Conservation (phyloP, 1,140 invertebrate species). For the Rhagoletis pomonella region DNA sequence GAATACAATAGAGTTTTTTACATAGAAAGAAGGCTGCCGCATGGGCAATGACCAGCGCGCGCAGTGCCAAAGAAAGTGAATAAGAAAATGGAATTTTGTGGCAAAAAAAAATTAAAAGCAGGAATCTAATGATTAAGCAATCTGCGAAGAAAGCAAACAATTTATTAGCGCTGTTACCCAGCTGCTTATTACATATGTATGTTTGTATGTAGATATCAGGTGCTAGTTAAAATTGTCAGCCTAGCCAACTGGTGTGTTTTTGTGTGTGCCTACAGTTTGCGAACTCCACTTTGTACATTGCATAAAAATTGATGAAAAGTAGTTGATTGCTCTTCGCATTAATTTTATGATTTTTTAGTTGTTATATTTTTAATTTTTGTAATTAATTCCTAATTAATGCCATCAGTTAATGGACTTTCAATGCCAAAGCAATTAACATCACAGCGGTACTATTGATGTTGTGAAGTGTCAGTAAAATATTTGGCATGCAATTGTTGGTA, state of each 20-base stretch:
- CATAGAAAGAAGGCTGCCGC: not conserved
- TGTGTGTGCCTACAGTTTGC: not conserved
- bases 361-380: not conserved
- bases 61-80: not conserved
- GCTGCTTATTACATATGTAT: too few species aligned
- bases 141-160: not conserved
- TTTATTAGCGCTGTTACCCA: not conserved
- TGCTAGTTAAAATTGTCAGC: too few species aligned
- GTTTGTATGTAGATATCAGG: too few species aligned
- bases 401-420: not conserved
- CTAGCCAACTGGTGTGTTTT: too few species aligned
- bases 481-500: too few species aligned
- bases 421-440: not conserved
- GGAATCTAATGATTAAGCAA: conserved; percentile 16
- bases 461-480: too few species aligned
- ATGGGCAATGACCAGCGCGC: not conserved
- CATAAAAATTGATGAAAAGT: not conserved
- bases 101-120: too few species aligned
- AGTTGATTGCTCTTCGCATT: not conserved
- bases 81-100: not conserved
- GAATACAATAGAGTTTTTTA: not conserved
- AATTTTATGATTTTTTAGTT: too few species aligned
- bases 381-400: not conserved
- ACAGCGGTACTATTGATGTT: not conserved
- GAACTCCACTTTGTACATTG: not conserved